These are phyloP conservation scores for Margaritifera margaritifera DNA, from an alignment of 2,888 invertebrate genomes.

Conservation along the genomic window DNA sequence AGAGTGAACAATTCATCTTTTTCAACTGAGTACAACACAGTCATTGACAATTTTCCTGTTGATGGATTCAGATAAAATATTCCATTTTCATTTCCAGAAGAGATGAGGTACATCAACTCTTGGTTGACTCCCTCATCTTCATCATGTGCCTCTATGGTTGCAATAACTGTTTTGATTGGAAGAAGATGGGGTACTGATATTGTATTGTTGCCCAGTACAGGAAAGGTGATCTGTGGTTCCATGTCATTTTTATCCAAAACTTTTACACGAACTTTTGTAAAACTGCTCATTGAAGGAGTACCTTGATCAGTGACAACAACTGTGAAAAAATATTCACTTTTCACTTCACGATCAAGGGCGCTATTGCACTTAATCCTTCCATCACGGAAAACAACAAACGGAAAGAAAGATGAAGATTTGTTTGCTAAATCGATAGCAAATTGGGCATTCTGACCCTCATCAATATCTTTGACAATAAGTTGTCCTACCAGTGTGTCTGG, in stretches of 20 bases:
- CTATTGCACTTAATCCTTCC: slow-evolving; percentile 42
- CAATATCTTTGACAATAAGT: slow-evolving; percentile 53
- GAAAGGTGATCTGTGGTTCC: slow-evolving; percentile 58
- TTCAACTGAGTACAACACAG: slow-evolving; percentile 30
- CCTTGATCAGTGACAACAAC: slow-evolving; percentile 46
- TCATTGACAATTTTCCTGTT: slow-evolving; percentile 39
- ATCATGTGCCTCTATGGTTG: slow-evolving; percentile 56
- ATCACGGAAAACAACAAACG: slow-evolving; percentile 42
- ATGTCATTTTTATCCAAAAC: slow-evolving; percentile 67
- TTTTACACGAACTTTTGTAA: slow-evolving; percentile 36
- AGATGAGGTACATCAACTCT: slow-evolving; percentile 49
- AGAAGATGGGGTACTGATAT: slow-evolving; percentile 47
- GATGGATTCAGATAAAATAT: slow-evolving; percentile 43
- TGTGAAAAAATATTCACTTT: slow-evolving; percentile 36
- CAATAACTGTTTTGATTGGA: slow-evolving; percentile 50
- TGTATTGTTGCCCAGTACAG: slow-evolving; percentile 52
- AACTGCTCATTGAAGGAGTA: slow-evolving; percentile 32
- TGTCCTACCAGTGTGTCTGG: slow-evolving; percentile 46
- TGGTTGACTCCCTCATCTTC: slow-evolving; percentile 58
- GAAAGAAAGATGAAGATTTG: slow-evolving; percentile 48
- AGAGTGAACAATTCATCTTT: slow-evolving; percentile 32
- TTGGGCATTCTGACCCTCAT: slow-evolving; percentile 48
- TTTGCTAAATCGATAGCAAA: slow-evolving; percentile 33
- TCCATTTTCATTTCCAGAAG: slow-evolving; percentile 63
- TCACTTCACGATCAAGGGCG: slow-evolving; percentile 40